Conservation (phyloP, 2,888 invertebrate genomes). For the Crematogaster levior region DNA sequence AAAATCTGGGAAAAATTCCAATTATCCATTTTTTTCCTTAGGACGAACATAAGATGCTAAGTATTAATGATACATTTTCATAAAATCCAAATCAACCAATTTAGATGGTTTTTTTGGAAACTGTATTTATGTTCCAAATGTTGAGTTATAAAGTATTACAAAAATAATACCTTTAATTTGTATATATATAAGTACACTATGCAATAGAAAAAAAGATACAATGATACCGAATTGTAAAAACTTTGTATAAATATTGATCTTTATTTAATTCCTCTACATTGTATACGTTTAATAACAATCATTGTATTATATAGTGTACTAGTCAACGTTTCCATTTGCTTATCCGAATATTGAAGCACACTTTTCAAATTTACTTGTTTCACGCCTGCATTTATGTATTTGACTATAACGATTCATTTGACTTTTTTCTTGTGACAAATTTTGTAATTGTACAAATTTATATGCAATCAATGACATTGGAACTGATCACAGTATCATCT, state of each 20-base stretch:
- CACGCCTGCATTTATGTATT: neutral
- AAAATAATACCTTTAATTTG: conserved; percentile 12
- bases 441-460: conserved; percentile 11
- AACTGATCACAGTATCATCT: neutral
- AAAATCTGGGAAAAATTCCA: neutral
- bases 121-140: neutral
- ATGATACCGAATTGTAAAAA: conserved; percentile 73
- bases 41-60: neutral
- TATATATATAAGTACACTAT: conserved; percentile 51
- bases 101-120: neutral
- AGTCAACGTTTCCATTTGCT: conserved; percentile 67
- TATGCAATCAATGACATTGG: neutral
- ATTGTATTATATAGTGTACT: conserved; percentile 68
- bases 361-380: conserved; percentile 38
- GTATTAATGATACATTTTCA: neutral
- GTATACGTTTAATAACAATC: conserved; percentile 58
- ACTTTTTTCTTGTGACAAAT: conserved; percentile 19
- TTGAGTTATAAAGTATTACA: neutral
- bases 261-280: conserved; percentile 67
- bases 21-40: conserved; percentile 15
- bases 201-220: conserved; percentile 56
- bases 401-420: neutral
- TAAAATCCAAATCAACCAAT: no score
- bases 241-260: conserved; percentile 66
- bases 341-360: conserved; percentile 39